phyloP scores from a whole-genome alignment of 2,113 vertebrate species.

The Lontra canadensis region DNA sequence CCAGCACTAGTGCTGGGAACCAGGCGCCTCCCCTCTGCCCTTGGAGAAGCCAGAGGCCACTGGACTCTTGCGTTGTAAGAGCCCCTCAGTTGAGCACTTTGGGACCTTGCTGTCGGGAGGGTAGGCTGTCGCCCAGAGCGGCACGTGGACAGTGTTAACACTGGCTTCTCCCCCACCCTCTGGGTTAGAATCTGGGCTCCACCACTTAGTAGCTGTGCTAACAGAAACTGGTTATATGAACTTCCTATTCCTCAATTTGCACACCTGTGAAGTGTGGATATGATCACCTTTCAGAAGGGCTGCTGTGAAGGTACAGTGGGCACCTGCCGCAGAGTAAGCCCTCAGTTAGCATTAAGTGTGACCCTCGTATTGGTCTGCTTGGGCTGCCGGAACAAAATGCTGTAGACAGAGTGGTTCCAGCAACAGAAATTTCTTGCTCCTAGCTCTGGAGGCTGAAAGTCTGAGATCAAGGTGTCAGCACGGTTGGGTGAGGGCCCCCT shows the following conservation, averaged over 20 bases:
- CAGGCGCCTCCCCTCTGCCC: background rate
- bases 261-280: background rate
- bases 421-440: background rate
- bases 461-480: background rate
- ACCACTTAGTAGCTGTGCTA: background rate
- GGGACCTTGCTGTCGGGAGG: background rate
- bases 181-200: background rate
- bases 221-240: background rate
- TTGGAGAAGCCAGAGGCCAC: background rate
- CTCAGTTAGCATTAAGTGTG: rapidly evolving
- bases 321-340: background rate
- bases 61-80: background rate
- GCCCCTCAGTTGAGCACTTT: background rate
- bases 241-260: background rate
- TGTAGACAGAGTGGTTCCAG: background rate
- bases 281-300: background rate
- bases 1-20: background rate
- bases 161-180: background rate
- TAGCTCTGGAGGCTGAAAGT: background rate
- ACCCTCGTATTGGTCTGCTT: background rate
- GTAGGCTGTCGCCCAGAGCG: background rate
- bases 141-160: rapidly evolving
- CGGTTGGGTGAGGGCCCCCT: background rate
- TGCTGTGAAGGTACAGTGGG: background rate
- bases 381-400: background rate